Conservation (phyloP, 2,888 invertebrate genomes). For the Tenthredo mesomela region DNA sequence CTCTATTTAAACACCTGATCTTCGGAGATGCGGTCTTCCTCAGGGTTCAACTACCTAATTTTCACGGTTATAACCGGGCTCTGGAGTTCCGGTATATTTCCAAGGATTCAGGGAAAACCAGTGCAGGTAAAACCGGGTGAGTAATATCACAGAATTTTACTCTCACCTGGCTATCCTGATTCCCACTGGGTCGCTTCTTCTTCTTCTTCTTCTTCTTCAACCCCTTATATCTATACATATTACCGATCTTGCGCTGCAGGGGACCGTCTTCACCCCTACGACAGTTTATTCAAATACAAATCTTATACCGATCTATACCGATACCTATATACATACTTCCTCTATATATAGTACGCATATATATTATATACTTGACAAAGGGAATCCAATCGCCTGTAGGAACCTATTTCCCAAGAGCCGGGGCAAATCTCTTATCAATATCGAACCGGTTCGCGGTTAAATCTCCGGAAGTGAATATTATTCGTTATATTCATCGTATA, state of each 20-base stretch:
- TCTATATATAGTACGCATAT: no score
- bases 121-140: conserved; percentile 64
- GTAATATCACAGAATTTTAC: conserved; percentile 27
- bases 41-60: conserved; percentile 47
- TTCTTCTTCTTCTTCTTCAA: no score
- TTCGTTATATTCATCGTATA: background rate
- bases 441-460: conserved; percentile 8
- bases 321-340: background rate
- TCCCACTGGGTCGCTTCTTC: background rate
- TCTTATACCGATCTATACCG: background rate
- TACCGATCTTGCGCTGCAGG: background rate
- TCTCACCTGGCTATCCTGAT: conserved; percentile 17
- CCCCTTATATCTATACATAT: background rate
- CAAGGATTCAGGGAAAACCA: conserved; percentile 62
- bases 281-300: background rate
- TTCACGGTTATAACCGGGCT: conserved; percentile 48
- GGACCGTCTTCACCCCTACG: background rate
- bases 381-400: background rate
- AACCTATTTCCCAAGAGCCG: background rate
- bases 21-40: conserved; percentile 16
- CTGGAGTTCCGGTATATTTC: conserved; percentile 54
- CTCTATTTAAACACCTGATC: background rate
- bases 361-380: background rate
- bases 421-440: background rate
- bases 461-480: conserved; percentile 13